Evolutionary conservation across 2,888 invertebrate species (phyloP), one percentile per base, ranked within the genome.

Genomic region (Papilio demoleus): DNA sequence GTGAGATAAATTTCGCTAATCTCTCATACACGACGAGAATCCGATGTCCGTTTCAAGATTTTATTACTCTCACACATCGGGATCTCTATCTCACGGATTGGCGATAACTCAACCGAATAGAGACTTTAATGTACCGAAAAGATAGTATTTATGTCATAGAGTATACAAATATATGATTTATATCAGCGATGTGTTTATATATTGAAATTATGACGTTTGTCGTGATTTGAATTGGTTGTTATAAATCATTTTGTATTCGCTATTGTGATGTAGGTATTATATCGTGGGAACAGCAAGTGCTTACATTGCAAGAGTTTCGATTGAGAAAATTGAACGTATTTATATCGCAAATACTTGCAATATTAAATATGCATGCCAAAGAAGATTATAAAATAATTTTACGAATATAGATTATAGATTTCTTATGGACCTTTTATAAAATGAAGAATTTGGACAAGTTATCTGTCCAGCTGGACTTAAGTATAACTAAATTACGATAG

Each of bases 1-100:
- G 61, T 50, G 70, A 71, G 70, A 73, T 72, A 72, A 67, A 71
- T 71, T 69, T 60, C 70, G 60, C 68, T 72, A 71, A 70, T 71
- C 67, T 62, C 60, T 72, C 73, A 72, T 67, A 65, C 64, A 17
- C 27, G 64, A 47, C 19, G 47, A 42, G 64, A 58, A 67, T 61
- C 31, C 67, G 40, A 67, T 22, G 58, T 65, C 40, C 65, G 27
- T 40, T 60, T 17, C 63, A 36, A 45, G 36, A 47, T 63, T 62
- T 62, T 63, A 68, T 68, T 63, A 36, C 63, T 50, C 36, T 56
- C 42, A 45, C 67, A 42, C 67, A 4, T 38, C 8, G 50, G 14
- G 56, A 63, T 68, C 34, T 56, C 56, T 63, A 56, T 56, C 62
- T 42, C 36, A 36, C 31, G 36, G 36, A 59, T 66, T 45, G 12